These are phyloP conservation scores for Drosophila fungiperda DNA, from an alignment of 2,888 invertebrate genomes.

Conservation along the genomic window DNA sequence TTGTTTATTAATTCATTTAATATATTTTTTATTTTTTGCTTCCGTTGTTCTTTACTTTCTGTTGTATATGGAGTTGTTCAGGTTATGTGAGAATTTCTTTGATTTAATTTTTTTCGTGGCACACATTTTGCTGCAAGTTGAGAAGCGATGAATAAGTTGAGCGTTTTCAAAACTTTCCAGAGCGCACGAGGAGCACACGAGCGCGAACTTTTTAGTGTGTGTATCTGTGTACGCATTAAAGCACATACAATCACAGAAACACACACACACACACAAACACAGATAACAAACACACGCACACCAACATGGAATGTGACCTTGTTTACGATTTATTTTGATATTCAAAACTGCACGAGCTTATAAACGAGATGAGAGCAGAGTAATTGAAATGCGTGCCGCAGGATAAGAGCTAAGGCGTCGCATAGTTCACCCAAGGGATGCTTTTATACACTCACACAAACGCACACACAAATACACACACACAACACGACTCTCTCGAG, in stretches of 20 bases:
- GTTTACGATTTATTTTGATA: constrained; percentile 80
- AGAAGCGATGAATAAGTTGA: constrained; percentile 46
- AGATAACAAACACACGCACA: constrained; percentile 30
- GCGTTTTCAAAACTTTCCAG: constrained; percentile 50
- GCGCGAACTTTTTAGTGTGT: constrained; percentile 45
- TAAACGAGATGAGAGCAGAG: constrained; percentile 46
- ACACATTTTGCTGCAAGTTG: constrained; percentile 78
- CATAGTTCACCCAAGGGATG: constrained; percentile 46
- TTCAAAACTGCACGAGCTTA: constrained; percentile 70
- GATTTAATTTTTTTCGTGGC: constrained; percentile 71
- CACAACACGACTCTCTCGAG: constrained; percentile 4
- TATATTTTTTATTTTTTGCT: constrained; percentile 3
- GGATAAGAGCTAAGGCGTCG: constrained; percentile 45
- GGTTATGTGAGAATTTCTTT: constrained; percentile 75
- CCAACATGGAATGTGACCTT: constrained; percentile 68
- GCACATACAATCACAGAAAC: constrained; percentile 7
- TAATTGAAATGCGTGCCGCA: constrained; percentile 63
- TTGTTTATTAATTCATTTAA: constrained; percentile 9
- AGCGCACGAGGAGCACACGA: constrained; percentile 22
- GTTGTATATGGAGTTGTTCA: constrained; percentile 74
- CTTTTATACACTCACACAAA: constrained; percentile 36
- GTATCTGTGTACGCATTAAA: constrained; percentile 42
- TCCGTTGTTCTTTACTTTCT: constrained; percentile 57
- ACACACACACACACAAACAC: constrained; percentile 43
- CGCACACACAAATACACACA: neutral